These are phyloP conservation scores for Microtus montanus DNA, from an alignment of 2,113 vertebrate species.

Conservation along the genomic window DNA sequence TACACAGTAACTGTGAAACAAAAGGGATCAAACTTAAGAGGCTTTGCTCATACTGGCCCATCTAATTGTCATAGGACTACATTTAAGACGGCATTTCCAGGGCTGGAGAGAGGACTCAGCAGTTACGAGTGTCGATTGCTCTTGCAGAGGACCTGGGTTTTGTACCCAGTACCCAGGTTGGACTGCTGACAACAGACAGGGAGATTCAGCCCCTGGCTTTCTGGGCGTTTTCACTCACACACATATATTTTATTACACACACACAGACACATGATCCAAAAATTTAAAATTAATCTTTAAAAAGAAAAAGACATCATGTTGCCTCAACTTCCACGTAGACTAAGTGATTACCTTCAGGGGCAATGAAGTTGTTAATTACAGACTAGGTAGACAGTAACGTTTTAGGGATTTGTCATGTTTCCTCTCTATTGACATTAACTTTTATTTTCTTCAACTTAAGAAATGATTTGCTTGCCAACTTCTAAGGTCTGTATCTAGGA, in stretches of 20 bases:
- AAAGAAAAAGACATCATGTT: neutral
- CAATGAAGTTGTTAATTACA: neutral
- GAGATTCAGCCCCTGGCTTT: neutral
- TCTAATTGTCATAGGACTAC: neutral
- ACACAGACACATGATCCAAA: neutral
- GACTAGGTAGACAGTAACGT: neutral
- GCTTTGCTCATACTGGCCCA: neutral
- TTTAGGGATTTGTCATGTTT: neutral
- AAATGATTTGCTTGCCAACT: conserved; percentile 9
- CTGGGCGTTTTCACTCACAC: neutral
- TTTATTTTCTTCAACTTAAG: neutral
- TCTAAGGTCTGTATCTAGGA: neutral
- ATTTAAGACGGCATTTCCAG: neutral
- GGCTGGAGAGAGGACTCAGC: neutral
- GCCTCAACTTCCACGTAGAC: neutral
- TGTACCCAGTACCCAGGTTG: neutral
- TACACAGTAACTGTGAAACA: neutral
- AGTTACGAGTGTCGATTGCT: neutral
- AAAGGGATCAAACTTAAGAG: neutral
- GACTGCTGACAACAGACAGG: neutral
- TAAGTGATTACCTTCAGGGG: neutral
- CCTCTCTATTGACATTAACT: neutral
- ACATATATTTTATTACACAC: neutral
- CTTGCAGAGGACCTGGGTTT: neutral
- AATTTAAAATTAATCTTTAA: neutral